Evolutionary conservation across 2,797 vertebrate species (phyloP).

Genomic region (Halcyon leucocephala): DNA sequence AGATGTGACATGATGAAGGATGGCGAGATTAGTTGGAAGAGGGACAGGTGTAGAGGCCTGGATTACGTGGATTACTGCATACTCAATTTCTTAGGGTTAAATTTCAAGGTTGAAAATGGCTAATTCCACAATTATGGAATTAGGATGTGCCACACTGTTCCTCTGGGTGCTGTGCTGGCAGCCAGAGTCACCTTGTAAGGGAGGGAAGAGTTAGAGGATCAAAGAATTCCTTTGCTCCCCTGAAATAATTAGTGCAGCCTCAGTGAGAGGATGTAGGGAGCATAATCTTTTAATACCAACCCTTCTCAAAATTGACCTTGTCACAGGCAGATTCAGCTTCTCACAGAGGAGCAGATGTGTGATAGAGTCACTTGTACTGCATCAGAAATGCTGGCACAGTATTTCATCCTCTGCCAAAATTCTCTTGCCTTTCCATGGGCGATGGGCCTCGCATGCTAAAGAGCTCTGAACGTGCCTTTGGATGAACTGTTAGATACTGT

Average conservation of each 20-base stretch:
- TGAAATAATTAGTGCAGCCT: slow-evolving; percentile 39
- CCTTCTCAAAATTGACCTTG: slow-evolving; percentile 58
- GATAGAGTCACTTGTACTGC: background rate
- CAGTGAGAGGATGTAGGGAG: slow-evolving; percentile 42
- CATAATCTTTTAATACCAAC: slow-evolving; percentile 72
- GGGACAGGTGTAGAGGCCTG: slow-evolving; percentile 62
- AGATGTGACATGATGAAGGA: slow-evolving; percentile 58
- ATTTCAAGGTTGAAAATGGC: slow-evolving; percentile 40
- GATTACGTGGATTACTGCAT: slow-evolving; percentile 57
- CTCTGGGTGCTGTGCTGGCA: background rate
- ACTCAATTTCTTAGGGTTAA: slow-evolving; percentile 27
- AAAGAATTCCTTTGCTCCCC: slow-evolving; percentile 43
- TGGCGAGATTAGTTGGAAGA: slow-evolving; percentile 56
- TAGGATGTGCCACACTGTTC: accelerated
- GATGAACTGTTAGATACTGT: background rate
- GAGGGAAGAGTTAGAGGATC: slow-evolving; percentile 10
- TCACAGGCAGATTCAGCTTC: slow-evolving; percentile 28
- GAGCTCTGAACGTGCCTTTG: background rate
- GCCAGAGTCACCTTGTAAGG: background rate
- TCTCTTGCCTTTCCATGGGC: background rate
- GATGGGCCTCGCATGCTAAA: background rate
- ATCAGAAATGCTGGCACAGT: background rate
- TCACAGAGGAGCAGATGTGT: background rate
- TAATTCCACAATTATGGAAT: background rate
- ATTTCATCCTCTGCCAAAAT: background rate